Base-by-base conservation (phyloP, 2,113 vertebrate species). In the Sceloporus undulatus region DNA sequence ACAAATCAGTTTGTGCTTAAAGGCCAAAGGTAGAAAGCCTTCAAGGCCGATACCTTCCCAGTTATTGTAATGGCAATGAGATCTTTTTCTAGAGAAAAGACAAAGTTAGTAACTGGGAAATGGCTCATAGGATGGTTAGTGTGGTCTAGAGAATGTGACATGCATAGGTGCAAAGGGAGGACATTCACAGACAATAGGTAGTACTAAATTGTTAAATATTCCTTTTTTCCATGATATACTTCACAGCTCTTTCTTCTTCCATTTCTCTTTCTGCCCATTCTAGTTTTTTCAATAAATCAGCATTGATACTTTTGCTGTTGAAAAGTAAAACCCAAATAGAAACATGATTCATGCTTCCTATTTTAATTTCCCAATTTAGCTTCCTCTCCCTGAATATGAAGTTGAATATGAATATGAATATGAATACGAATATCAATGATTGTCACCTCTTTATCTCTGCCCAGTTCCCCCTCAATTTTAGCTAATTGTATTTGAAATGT, bases 271-370 rank as follows among this genome's bases (percentile, higher is more conserved):
- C 56, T 48, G 34, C 62, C 38, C 14, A 81, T 87, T 74, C 25
- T 11, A n/a, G 48, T 48, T 9, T 27, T 52, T 83, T 76, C 42
- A 83, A 9, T 27, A 76, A 77, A 65, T 76, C 21, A 48, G 29
- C 38, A 68, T 38, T 14, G 21, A 2, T 68, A 62, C 48, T 18
- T 85, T 48, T 77, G 59, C 59, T 62, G 21, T 40, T 21, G 14
- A 80, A 38, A 38, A 16, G 48, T 77, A n/a, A 56, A 23, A 1
- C 68, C 42, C 34, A 81, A 70, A 87, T 90, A 40, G 91, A 48
- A 34, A 82, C 91, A 84, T 0, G 0, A 80, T 90, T 90, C 89
- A 91, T 93, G 91, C 21, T 25, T 82, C 40, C 66, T 29, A 78
- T 65, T 93, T 92, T 34, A 34, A 34, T 34, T 34, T 34, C 34